Evolutionary conservation across 1,140 invertebrate genomes (phyloP).

Genomic region (Aphis craccivora): DNA sequence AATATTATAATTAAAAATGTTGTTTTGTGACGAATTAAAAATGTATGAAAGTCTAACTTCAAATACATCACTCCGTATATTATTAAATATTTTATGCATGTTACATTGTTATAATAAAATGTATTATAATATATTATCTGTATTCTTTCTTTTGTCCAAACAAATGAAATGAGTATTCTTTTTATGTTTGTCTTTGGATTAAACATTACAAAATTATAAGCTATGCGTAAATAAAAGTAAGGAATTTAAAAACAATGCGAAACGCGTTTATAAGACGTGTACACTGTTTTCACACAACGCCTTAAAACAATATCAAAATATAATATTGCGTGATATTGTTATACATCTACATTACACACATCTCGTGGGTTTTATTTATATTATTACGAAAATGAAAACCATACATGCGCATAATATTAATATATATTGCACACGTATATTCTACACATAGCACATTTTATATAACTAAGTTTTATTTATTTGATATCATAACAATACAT

Average conservation of each 20-base stretch:
- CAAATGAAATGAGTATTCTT: not conserved
- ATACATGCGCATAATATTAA: not conserved
- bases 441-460: not conserved
- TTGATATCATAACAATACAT: not conserved
- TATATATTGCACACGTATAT: not conserved
- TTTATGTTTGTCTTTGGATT: not conserved
- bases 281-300: constrained; percentile 1
- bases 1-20: no score
- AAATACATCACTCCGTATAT: no score
- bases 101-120: not conserved
- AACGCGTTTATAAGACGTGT: not conserved
- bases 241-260: not conserved
- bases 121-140: not conserved
- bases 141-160: not conserved
- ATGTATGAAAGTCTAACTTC: no score
- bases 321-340: not conserved
- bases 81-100: not conserved
- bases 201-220: constrained; percentile 5
- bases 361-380: not conserved
- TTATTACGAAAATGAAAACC: not conserved
- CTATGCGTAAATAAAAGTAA: not conserved
- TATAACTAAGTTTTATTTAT: not conserved
- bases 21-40: no score
- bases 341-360: not conserved
- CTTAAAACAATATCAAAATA: not conserved